A percentile compares a stretch with the other conserved stretches of the same genome.
phyloP scores from a whole-genome alignment of 1,140 invertebrate genomes.

The Piezodorus guildinii region DNA sequence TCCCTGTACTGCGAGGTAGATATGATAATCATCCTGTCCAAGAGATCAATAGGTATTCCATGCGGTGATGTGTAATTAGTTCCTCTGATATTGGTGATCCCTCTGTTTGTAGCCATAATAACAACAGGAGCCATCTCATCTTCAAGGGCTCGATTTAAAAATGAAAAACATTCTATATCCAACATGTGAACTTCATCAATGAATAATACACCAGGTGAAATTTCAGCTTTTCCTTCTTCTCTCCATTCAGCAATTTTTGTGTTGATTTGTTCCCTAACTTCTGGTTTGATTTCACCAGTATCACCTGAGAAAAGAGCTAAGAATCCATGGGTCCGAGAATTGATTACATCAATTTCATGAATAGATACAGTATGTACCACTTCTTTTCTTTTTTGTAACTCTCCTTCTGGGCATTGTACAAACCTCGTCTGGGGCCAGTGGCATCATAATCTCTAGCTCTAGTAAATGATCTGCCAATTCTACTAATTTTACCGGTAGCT shows the following conservation, averaged over 20 bases:
- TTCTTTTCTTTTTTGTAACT: conserved; percentile 97
- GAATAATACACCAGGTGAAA: conserved; percentile 90
- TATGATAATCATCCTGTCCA: conserved; percentile 93
- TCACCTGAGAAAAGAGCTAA: conserved; percentile 94
- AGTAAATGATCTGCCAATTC: conserved; percentile 89
- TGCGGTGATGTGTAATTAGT: conserved; percentile 90
- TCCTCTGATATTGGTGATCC: conserved; percentile 85
- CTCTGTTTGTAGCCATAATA: conserved; percentile 98
- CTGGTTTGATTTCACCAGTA: conserved; percentile 96
- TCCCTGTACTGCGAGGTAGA: conserved; percentile 80
- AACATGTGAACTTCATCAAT: conserved; percentile 95
- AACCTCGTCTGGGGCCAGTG: conserved; percentile 74
- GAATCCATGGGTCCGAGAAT: conserved; percentile 93
- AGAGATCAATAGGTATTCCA: conserved; percentile 89
- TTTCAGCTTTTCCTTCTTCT: conserved; percentile 97
- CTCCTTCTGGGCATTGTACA: conserved; percentile 96
- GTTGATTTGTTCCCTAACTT: conserved; percentile 97
- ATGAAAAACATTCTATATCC: conserved; percentile 98
- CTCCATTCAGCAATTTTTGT: conserved; percentile 97
- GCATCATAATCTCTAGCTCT: conserved; percentile 96
- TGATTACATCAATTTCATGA: conserved; percentile 99
- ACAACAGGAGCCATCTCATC: conserved; percentile 94
- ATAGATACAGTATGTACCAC: conserved; percentile 93
- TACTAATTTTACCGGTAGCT: conserved; percentile 92
- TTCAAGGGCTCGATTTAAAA: conserved; percentile 90